A percentile compares a stretch with the other conserved stretches of the same genome.
phyloP scores from a whole-genome alignment of 2,113 vertebrate species.

The Caranx melampygus region DNA sequence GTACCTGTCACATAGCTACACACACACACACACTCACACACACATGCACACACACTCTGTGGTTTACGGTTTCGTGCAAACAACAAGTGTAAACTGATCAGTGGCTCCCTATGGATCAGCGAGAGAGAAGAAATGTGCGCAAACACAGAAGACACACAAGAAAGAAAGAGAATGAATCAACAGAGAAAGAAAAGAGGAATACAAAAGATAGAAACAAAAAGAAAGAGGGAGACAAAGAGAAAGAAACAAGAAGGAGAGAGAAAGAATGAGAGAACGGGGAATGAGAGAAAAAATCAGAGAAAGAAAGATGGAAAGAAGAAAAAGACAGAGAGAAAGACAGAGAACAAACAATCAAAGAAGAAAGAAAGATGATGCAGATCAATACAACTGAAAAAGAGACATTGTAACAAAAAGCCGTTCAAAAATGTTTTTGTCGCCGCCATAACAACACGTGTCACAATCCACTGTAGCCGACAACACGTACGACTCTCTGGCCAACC shows the following conservation, averaged over 20 bases:
- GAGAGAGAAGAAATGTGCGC: conserved; percentile 20
- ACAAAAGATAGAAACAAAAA: not conserved
- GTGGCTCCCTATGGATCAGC: conserved; percentile 23
- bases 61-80: conserved; percentile 57
- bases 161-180: not conserved
- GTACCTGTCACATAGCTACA: conserved; percentile 30
- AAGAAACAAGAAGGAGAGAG: not conserved
- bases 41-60: not conserved
- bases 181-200: too few relatives aligned
- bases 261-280: not conserved
- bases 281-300: not conserved
- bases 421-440: too few relatives aligned
- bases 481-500: not conserved
- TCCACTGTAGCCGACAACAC: not conserved
- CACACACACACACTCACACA: conserved; percentile 16
- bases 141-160: not conserved
- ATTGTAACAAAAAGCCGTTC: too few relatives aligned
- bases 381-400: not conserved
- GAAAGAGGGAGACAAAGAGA: not conserved
- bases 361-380: too few relatives aligned
- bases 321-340: not conserved
- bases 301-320: too few relatives aligned
- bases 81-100: conserved; percentile 59
- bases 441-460: not conserved
- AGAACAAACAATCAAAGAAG: not conserved